Conservation (phyloP, 2,113 vertebrate species). For the Malurus alboscapulatus region DNA sequence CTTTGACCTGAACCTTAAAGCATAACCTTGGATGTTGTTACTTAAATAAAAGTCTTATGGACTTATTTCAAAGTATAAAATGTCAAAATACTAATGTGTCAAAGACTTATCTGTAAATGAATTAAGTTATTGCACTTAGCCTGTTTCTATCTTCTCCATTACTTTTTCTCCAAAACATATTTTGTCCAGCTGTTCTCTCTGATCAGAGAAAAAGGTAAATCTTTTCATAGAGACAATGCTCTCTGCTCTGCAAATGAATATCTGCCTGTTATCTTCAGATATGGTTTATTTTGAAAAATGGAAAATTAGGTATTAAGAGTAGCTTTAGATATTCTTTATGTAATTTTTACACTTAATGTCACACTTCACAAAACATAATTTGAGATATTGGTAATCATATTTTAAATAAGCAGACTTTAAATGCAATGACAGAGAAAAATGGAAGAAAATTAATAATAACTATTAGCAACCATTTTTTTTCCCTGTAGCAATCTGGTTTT, state of each 20-base stretch:
- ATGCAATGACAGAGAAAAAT: slow-evolving; percentile 4
- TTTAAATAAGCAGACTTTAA: slow-evolving; percentile 44
- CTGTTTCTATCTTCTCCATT: not conserved
- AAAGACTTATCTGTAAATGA: not conserved
- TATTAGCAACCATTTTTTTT: not conserved
- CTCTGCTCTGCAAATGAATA: slow-evolving; percentile 16
- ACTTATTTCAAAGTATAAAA: not conserved
- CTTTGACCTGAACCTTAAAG: not conserved
- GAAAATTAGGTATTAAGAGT: slow-evolving; percentile 43
- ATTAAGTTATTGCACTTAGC: not conserved
- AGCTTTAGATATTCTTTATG: not conserved
- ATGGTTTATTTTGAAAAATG: slow-evolving; percentile 43
- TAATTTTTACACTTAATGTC: slow-evolving; percentile 48
- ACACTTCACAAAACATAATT: slow-evolving; percentile 24
- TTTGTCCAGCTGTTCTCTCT: not conserved
- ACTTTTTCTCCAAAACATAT: not conserved
- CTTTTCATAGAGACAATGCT: not conserved
- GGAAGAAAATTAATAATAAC: slow-evolving; percentile 2
- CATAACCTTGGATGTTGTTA: not conserved
- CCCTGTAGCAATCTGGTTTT: not conserved
- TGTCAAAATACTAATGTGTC: not conserved
- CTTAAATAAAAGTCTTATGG: not conserved
- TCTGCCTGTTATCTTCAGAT: slow-evolving; percentile 20
- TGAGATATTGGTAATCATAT: slow-evolving; percentile 25
- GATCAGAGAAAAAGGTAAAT: not conserved